Conservation (phyloP, 2,113 vertebrate species). For the Cyrtonyx montezumae region DNA sequence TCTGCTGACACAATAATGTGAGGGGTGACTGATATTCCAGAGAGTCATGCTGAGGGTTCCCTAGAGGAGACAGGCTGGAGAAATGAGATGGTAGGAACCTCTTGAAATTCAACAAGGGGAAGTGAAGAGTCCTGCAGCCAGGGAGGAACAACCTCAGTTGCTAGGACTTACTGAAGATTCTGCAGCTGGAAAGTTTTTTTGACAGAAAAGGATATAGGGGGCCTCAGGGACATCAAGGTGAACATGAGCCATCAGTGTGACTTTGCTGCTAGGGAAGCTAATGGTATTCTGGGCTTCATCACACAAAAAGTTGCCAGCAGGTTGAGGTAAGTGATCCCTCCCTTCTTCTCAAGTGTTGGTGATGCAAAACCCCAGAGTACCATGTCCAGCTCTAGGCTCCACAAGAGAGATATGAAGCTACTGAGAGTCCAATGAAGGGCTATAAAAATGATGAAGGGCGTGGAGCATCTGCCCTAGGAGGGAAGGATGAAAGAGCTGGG, state of each 20-base stretch:
- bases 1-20: background rate
- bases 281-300: fast-evolving
- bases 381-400: background rate
- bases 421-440: background rate
- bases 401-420: background rate
- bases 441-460: background rate
- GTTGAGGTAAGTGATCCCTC: background rate
- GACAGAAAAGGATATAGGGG: background rate
- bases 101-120: background rate
- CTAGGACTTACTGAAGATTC: background rate
- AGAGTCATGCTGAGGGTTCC: background rate
- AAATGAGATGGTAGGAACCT: background rate
- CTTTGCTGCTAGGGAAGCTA: background rate
- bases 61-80: fast-evolving
- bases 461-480: background rate
- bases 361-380: background rate
- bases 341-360: background rate
- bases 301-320: background rate
- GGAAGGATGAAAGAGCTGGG: background rate
- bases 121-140: background rate
- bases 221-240: background rate
- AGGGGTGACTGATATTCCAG: background rate
- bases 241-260: background rate
- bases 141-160: background rate
- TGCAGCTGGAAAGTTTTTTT: background rate